Base-by-base conservation (phyloP, 1,140 invertebrate species). In the Belonocnema kinseyi region DNA sequence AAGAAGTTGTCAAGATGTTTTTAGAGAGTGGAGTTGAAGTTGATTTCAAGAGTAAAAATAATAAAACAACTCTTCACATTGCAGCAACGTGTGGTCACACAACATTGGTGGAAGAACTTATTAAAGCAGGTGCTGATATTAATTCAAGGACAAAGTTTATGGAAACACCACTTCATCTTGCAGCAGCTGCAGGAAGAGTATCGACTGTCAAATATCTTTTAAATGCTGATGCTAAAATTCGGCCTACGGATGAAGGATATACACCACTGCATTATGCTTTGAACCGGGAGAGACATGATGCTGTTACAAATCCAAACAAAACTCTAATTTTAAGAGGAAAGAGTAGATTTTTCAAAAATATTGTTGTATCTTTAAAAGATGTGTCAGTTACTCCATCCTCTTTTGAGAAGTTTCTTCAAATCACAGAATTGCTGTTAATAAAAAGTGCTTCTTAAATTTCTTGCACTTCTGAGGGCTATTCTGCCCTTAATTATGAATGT, bases 151-250 rank as follows among this genome's bases (percentile, higher is more conserved):
- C 19, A 14, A 61, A 12, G 33, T 61, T 61, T 40, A 2, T 2
- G 12, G 58, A 61, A 33, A 61, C 58, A 6, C 58, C 58, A 40
- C 33, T 61, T 11, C 58, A 61, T 16, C 21, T 61, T 61, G 58
- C 58, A 61, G 58, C 58, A 33, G 58, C 58, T 13, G 40, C 58
- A 61, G 58, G 58, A 14, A 21, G 58, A 33, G 12, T 16, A 61
- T 12, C 58, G 10, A 14, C 13, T 21, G 58, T 61, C 3, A 14
- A 33, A 33, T 61, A 14, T 61, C 58, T 61, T 16, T 4, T 61
- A 7, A 16, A 61, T 40, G 12, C 58, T 33, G 58, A 26, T 61
- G 58, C 58, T 16, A 16, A 16, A 13, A 12, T 6, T 33, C 33
- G 40, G 11, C 1, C 14, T 4, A 33, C 26, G 4, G 11, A 61